Conservation (phyloP, 2,113 vertebrate genomes). For the Platanista minor region DNA sequence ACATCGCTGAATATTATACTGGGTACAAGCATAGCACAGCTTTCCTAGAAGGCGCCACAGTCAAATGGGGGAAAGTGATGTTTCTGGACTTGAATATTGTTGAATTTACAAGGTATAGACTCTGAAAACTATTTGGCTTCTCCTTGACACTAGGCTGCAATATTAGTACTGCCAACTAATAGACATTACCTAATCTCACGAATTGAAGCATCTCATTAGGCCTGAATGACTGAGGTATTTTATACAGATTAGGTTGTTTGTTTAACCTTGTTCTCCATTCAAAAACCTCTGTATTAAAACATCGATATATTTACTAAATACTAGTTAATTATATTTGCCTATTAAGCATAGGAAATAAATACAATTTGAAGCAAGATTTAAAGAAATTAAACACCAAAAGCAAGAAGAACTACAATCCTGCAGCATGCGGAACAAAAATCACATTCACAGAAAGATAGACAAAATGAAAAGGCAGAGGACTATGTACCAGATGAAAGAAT, state of each 20-base stretch:
- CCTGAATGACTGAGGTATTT: neutral
- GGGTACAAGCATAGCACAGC: neutral
- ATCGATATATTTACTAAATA: neutral
- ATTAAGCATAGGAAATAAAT: neutral
- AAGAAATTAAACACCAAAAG: neutral
- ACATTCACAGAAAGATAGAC: too few species aligned
- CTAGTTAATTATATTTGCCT: neutral
- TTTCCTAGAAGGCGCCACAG: neutral
- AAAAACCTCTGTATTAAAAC: neutral
- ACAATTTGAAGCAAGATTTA: neutral
- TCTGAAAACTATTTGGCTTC: neutral
- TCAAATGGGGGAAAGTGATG: neutral
- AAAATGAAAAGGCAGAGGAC: too few species aligned
- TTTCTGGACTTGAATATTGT: neutral
- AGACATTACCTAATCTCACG: neutral
- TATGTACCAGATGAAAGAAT: too few species aligned
- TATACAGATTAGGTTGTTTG: neutral
- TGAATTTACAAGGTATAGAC: neutral
- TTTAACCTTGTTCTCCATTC: neutral
- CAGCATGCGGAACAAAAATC: too few species aligned
- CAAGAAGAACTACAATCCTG: too few species aligned
- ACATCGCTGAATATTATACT: neutral
- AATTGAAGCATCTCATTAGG: neutral
- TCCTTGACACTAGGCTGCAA: neutral
- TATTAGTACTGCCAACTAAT: neutral